Evolutionary conservation across 37 sponge, comb jelly and placozoan species (phyloP).

Genomic region (Halichondria panicea): DNA sequence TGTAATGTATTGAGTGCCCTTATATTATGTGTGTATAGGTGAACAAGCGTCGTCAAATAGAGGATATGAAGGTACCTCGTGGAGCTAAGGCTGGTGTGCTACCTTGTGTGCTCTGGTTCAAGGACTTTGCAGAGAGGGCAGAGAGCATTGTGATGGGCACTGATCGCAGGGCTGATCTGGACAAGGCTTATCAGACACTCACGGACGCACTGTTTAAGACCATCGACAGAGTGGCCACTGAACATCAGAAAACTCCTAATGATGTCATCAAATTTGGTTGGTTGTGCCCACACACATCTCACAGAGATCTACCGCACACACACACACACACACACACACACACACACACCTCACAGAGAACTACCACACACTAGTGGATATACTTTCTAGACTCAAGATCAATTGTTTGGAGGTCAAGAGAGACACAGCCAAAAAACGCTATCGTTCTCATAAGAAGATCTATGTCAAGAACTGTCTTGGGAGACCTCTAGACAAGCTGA

Average conservation of each 20-base stretch:
- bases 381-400: constrained; percentile 79
- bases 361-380: constrained; percentile 73
- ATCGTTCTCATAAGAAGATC: constrained; percentile 50
- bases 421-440: constrained; percentile 77
- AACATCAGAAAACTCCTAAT: constrained; percentile 79
- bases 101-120: constrained; percentile 65
- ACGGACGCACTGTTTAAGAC: constrained; percentile 63
- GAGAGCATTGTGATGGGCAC: constrained; percentile 59
- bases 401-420: constrained; percentile 58
- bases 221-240: constrained; percentile 70
- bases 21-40: constrained; percentile 29
- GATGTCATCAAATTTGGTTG: constrained; percentile 91
- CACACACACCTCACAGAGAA: constrained; percentile 65
- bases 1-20: background rate
- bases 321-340: background rate
- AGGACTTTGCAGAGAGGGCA: constrained; percentile 67
- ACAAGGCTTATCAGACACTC: constrained; percentile 72
- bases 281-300: background rate
- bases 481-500: constrained; percentile 88
- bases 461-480: constrained; percentile 78
- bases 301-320: background rate
- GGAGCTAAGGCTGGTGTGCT: constrained; percentile 78
- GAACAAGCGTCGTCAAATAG: constrained; percentile 15
- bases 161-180: constrained; percentile 74
- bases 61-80: constrained; percentile 68